Percentiles rank a stretch among this genome's conserved stretches.
Conservation (phyloP, 2,888 invertebrate species). For the Rosalia funebris region DNA sequence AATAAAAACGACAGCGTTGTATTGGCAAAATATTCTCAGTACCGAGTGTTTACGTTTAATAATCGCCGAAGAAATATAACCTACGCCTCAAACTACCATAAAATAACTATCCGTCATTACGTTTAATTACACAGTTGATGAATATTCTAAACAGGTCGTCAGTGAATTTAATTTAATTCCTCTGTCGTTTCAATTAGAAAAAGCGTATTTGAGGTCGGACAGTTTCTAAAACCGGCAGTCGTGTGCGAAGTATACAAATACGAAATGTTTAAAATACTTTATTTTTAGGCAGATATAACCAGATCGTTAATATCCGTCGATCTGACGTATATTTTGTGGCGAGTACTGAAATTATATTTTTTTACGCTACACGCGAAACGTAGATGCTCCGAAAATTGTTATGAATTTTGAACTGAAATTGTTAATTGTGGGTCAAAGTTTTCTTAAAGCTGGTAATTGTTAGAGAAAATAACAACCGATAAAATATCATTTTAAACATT, state of each 20-base stretch:
- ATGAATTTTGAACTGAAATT: too few species aligned
- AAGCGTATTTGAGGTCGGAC: slow-evolving; percentile 13
- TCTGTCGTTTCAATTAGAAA: slow-evolving; percentile 5
- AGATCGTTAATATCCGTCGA: slow-evolving; percentile 1
- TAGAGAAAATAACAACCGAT: too few species aligned
- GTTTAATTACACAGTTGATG: not conserved
- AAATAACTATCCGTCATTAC: not conserved
- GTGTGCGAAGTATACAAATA: slow-evolving; percentile 1
- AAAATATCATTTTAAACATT: too few species aligned
- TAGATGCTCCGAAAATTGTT: slow-evolving; percentile 7
- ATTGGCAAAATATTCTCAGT: too few species aligned
- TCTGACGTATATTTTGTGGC: slow-evolving; percentile 19
- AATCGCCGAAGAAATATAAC: not conserved
- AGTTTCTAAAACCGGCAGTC: slow-evolving; percentile 5
- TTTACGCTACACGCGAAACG: not conserved
- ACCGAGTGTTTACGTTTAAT: too few species aligned
- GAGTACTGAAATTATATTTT: slow-evolving; percentile 22
- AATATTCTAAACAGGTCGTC: slow-evolving; percentile 3
- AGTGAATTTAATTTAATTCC: not conserved
- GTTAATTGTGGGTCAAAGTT: too few species aligned
- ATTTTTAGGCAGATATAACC: slow-evolving; percentile 14
- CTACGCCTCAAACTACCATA: not conserved
- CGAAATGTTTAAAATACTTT: slow-evolving; percentile 16
- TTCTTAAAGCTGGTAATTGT: too few species aligned
- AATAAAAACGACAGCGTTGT: too few species aligned